phyloP scores from a whole-genome alignment of 2,888 invertebrate species.

The Nomada ruficornis region DNA sequence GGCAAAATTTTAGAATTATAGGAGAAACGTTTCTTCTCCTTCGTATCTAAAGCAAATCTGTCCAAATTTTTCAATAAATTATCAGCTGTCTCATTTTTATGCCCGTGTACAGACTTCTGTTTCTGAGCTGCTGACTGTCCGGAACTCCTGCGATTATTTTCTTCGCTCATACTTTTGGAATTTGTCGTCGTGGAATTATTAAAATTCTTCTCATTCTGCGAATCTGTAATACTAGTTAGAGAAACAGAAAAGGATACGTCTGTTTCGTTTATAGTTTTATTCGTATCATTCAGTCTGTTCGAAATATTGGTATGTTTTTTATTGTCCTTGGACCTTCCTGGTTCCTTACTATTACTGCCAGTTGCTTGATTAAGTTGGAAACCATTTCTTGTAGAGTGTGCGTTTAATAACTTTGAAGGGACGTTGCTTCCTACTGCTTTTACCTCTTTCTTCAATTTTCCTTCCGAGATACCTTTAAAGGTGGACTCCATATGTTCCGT shows the following conservation, averaged over 20 bases:
- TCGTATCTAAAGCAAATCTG: slow-evolving; percentile 7
- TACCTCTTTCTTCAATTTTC: not conserved
- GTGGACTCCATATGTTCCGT: slow-evolving; percentile 53
- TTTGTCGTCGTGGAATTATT: not conserved
- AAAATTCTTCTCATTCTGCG: slow-evolving; percentile 33
- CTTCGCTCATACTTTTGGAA: not conserved
- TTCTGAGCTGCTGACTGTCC: not conserved
- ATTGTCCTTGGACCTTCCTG: not conserved
- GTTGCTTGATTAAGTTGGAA: not conserved
- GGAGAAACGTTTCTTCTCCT: not conserved
- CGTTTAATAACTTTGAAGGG: not conserved
- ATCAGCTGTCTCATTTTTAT: slow-evolving; percentile 2
- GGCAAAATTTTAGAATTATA: not conserved
- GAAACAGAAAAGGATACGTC: slow-evolving; percentile 28
- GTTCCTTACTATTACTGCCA: not conserved
- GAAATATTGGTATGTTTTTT: not conserved
- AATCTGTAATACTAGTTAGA: slow-evolving; percentile 24
- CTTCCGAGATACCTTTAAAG: slow-evolving; percentile 10
- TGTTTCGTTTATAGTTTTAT: not conserved
- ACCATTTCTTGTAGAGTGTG: not conserved
- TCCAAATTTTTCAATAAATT: slow-evolving; percentile 23
- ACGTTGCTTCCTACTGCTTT: not conserved
- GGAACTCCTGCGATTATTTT: not conserved
- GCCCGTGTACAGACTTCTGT: not conserved
- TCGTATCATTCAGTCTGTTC: not conserved